Evolutionary conservation across 2,113 vertebrate genomes (phyloP), one percentile per base, ranked within the genome.

Genomic region (Menidia beryllina): DNA sequence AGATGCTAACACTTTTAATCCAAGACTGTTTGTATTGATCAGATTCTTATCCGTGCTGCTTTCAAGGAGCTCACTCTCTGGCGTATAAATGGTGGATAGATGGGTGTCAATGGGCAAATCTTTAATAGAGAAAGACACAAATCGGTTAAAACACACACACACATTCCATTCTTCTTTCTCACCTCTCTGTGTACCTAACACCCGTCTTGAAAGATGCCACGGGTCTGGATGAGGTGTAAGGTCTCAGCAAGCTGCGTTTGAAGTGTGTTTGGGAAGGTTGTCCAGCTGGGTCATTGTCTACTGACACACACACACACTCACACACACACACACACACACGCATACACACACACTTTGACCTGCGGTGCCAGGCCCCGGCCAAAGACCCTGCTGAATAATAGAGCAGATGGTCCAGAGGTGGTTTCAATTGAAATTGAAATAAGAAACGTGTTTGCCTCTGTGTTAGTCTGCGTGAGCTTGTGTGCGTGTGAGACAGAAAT

Each of bases 331-430:
- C 73, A 64, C 67, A 65, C 73, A 45, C 34, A 36, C 79, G 65
- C 67, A 71, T 57, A 56, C 63, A 64, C 60, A 65, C 61, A 66
- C 69, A 21, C 58, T 21, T 59, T 78, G 86, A 83, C 86, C 86
- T 82, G 21, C 4, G 7, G 59, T 83, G 78, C 77, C 65, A 75
- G 79, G 77, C 71, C 75, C 59, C 26, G 54, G 73, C 77, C 50
- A 57, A 62, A 57, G 70, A 76, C 61, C 60, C 52, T n/a, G 27
- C 47, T 91, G 86, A 92, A 90, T 86, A 77, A 70, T 86, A 74
- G 68, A 92, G 72, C 93, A 94, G 91, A 94, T 94, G 92, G 86
- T 83, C 45, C 68, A 88, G 66, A 82, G 79, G 72, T 67, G 68
- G 80, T 77, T 87, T 90, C 80, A 87, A 75, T 88, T 77, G 83